Conservation (phyloP, 2,888 invertebrate genomes). For the Callinectes sapidus region DNA sequence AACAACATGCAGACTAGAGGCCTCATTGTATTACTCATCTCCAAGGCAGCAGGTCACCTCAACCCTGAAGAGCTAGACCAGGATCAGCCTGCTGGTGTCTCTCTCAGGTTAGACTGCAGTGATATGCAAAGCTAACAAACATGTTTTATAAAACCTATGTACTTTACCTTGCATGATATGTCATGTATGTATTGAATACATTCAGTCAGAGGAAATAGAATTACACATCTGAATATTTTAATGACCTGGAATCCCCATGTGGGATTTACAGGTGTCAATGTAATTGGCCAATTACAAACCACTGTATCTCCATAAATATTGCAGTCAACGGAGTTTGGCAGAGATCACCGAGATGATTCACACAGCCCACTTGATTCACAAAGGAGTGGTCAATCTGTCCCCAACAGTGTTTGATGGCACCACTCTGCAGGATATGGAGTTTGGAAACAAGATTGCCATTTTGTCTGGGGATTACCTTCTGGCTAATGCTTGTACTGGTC, state of each 20-base stretch:
- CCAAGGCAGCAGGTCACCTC: constrained; percentile 92
- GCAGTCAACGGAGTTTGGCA: constrained; percentile 88
- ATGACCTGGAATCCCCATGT: neutral
- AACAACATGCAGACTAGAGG: constrained; percentile 97
- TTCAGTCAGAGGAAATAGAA: neutral
- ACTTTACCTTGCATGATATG: neutral
- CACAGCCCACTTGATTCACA: constrained; percentile 93
- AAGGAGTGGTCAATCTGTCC: constrained; percentile 87
- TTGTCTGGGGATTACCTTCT: constrained; percentile 94
- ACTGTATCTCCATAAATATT: constrained; percentile 66
- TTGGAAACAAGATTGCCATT: constrained; percentile 95
- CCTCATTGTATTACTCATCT: constrained; percentile 90
- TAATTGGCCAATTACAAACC: neutral
- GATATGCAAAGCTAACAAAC: neutral
- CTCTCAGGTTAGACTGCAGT: constrained; percentile 81
- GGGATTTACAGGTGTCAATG: neutral
- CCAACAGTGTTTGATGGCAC: constrained; percentile 78
- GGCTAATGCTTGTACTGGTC: constrained; percentile 88
- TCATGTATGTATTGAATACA: neutral
- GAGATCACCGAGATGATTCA: constrained; percentile 98
- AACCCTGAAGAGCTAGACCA: constrained; percentile 87
- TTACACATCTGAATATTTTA: constrained; percentile 4
- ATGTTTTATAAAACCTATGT: neutral
- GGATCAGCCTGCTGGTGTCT: constrained; percentile 89
- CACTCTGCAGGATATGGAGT: constrained; percentile 87